Conservation (phyloP, 2,888 invertebrate genomes). For the Synanthedon tipuliformis region DNA sequence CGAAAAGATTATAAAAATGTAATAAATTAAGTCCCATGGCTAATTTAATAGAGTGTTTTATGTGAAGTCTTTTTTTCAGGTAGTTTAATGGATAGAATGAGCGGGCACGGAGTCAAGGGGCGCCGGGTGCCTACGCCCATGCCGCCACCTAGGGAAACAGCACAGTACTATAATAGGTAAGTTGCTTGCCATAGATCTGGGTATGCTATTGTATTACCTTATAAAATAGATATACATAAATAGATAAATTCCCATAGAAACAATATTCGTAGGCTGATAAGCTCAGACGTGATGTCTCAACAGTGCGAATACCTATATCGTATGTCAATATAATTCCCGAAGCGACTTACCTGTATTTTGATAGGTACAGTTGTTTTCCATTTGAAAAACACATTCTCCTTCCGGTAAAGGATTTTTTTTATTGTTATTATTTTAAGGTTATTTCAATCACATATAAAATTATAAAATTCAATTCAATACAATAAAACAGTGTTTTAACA, state of each 20-base stretch:
- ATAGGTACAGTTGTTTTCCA: not conserved
- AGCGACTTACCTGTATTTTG: not conserved
- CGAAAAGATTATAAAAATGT: not conserved
- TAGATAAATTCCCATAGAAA: not conserved
- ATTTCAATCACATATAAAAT: too few species aligned
- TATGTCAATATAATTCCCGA: not conserved
- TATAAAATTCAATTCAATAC: too few species aligned
- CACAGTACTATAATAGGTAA: constrained; percentile 25
- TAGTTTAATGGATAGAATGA: constrained; percentile 24
- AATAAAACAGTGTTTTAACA: too few species aligned
- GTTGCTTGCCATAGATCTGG: not conserved
- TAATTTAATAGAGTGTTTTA: constrained; percentile 30
- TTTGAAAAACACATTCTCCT: too few species aligned
- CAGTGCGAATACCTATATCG: not conserved
- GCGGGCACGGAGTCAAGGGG: constrained; percentile 38
- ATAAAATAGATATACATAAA: too few species aligned
- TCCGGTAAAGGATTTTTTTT: too few species aligned
- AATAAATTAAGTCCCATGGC: constrained; percentile 16
- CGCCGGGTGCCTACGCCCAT: constrained; percentile 59
- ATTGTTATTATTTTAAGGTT: too few species aligned
- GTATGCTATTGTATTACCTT: too few species aligned
- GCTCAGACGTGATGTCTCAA: not conserved
- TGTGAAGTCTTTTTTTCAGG: constrained; percentile 4
- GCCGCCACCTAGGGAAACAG: constrained; percentile 46
- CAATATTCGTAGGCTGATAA: not conserved